phyloP scores from a whole-genome alignment of 2,113 vertebrate genomes.

The Sphyrna mokarran region DNA sequence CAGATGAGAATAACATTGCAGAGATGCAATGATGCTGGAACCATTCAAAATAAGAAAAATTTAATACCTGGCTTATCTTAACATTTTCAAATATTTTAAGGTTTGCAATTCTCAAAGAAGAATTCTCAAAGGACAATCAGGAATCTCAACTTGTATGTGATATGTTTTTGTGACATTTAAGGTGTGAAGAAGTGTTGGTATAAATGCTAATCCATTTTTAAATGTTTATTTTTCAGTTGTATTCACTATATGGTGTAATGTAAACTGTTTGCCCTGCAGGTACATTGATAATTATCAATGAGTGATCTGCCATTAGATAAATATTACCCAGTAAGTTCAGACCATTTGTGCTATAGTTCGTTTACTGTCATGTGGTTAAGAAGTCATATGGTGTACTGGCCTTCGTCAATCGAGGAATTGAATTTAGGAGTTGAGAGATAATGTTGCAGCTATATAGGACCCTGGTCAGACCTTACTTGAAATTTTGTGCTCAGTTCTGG shows the following conservation, averaged over 20 bases:
- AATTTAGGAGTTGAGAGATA: too few species aligned
- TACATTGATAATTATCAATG: not conserved
- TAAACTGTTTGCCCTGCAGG: not conserved
- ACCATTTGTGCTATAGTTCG: not conserved
- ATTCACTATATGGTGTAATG: not conserved
- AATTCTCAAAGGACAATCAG: not conserved
- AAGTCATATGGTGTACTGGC: too few species aligned
- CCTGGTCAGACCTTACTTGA: too few species aligned
- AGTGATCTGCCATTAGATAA: not conserved
- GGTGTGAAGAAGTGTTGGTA: too few species aligned
- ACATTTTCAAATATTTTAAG: not conserved
- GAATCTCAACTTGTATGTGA: not conserved
- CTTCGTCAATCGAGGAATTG: too few species aligned
- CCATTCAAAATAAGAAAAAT: not conserved
- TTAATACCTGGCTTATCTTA: not conserved
- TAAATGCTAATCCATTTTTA: not conserved
- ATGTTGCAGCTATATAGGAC: too few species aligned
- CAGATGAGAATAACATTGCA: not conserved
- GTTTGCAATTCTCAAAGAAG: not conserved
- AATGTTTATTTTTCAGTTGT: not conserved
- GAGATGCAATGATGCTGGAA: not conserved
- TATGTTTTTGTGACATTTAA: not conserved
- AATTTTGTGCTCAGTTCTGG: too few species aligned
- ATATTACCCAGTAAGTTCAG: not conserved
- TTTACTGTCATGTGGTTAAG: not conserved